These are phyloP conservation scores for Cynaeus angustus DNA, from an alignment of 2,888 invertebrate species.

Conservation along the genomic window DNA sequence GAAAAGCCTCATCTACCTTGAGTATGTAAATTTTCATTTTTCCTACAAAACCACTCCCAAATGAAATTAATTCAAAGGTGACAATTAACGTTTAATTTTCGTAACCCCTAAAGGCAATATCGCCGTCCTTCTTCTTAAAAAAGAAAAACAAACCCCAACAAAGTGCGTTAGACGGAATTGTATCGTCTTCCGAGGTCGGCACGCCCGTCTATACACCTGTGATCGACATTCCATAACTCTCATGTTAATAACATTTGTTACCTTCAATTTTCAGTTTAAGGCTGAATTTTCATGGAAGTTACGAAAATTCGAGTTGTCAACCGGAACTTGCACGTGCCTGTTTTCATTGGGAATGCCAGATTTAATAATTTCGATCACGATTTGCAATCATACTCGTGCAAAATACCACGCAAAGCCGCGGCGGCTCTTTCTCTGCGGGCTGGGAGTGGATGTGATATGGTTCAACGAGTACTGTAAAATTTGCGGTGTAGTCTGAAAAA, in stretches of 20 bases:
- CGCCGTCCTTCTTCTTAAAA: constrained; percentile 26
- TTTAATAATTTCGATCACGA: constrained; percentile 37
- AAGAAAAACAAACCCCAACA: constrained; percentile 18
- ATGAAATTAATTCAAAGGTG: constrained; percentile 23
- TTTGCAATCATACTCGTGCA: constrained; percentile 4
- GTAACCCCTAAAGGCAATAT: constrained; percentile 19
- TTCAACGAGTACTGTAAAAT: constrained; percentile 21
- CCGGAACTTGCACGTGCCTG: constrained; percentile 30
- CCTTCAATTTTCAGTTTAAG: constrained; percentile 50
- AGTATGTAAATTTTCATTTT: constrained; percentile 19
- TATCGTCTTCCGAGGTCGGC: constrained; percentile 54
- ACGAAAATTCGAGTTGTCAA: constrained; percentile 20
- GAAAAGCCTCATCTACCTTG: constrained; percentile 4
- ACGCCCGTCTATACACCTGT: constrained; percentile 52
- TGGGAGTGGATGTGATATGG: constrained; percentile 23
- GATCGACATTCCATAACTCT: constrained; percentile 53
- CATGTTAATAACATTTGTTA: constrained; percentile 46
- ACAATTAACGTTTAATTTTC: constrained; percentile 25
- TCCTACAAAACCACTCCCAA: constrained; percentile 18
- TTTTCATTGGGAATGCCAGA: constrained; percentile 29
- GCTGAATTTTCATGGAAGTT: constrained; percentile 24
- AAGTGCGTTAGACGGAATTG: constrained; percentile 48
- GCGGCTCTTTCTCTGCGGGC: neutral
- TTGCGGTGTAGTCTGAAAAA: neutral
- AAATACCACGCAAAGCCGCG: constrained; percentile 11